Percentiles rank a stretch among this genome's conserved stretches.
Evolutionary conservation across 1,140 invertebrate genomes (phyloP).

Genomic region (Lordiphosa stackelbergi): DNA sequence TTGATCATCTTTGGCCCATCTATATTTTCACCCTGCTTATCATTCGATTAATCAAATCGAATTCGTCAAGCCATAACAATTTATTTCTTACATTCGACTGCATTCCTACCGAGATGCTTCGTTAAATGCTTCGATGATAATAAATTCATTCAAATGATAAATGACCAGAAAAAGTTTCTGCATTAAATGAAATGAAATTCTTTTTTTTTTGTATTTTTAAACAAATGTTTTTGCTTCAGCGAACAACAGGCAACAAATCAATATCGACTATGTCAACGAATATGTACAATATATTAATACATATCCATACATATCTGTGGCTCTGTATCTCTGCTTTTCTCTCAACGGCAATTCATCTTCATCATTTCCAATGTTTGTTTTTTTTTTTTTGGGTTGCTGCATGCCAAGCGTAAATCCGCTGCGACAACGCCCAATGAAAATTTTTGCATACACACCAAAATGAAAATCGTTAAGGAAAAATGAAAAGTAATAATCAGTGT

Average conservation of each 20-base stretch:
- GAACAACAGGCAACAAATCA: slow-evolving; percentile 59
- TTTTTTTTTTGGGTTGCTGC: slow-evolving; percentile 18
- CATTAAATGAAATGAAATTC: slow-evolving; percentile 21
- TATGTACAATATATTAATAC: slow-evolving; percentile 49
- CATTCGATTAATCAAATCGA: slow-evolving; percentile 19
- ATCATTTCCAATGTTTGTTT: slow-evolving; percentile 48
- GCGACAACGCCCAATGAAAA: slow-evolving; percentile 45
- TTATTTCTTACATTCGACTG: slow-evolving; percentile 62
- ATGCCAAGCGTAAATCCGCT: slow-evolving; percentile 65
- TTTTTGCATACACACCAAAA: slow-evolving; percentile 11
- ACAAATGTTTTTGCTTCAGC: slow-evolving; percentile 38
- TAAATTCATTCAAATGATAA: slow-evolving; percentile 63
- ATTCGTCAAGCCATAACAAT: slow-evolving; percentile 29
- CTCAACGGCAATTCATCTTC: slow-evolving; percentile 62
- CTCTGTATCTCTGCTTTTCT: slow-evolving; percentile 20
- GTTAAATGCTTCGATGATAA: slow-evolving; percentile 20
- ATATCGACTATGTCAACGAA: slow-evolving; percentile 43
- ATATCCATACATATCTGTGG: slow-evolving; percentile 31
- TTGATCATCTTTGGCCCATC: too few relatives aligned
- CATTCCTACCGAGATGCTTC: slow-evolving; percentile 23
- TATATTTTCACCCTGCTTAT: too few relatives aligned
- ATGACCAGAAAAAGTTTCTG: slow-evolving; percentile 44
- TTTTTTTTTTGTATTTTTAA: slow-evolving; percentile 34
- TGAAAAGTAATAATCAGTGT: slow-evolving; percentile 72
- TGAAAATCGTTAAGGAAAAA: slow-evolving; percentile 66